Base-by-base conservation (phyloP, 2,113 vertebrate species). In the Barnardius zonarius region DNA sequence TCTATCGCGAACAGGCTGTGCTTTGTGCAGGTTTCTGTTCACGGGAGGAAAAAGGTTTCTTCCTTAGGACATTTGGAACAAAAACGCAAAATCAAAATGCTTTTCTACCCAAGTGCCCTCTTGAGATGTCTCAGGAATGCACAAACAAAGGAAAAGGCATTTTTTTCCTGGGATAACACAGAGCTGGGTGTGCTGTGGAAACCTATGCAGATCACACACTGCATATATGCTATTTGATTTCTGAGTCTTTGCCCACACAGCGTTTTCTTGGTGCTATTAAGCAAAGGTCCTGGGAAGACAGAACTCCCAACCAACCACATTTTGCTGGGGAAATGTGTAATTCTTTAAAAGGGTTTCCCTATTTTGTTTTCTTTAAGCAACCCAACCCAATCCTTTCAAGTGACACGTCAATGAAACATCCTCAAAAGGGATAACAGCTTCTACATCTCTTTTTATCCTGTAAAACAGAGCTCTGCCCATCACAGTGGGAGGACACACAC, bases 21-120 rank as follows among this genome's bases (percentile, higher is more conserved):
- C 85, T 96, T 97, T 96, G 94, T 95, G 82, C 44, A 72, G 49
- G 59, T 27, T 74, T 95, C 84, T 91, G 59, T 51, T 77, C 63
- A 63, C 23, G 68, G 68, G 61, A 88, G 51, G 18, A 88, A 92
- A 94, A 78, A 13, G 52, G 28, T 81, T 80, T 92, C 37, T 86
- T 68, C 83, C 35, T 84, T 51, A 39, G 35, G 86, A 90, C 7
- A 24, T 35, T n/a, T 63, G 51, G 77, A 48, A 90, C 16, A 85
- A 73, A 54, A 73, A 23, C 17, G 10, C 24, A n/a, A 83, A 77
- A 30, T 49, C 85, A 64, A 69, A 67, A 76, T 20, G 13, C 18
- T 35, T 66, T 83, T 88, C 51, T 81, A 74, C 77, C 15, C 11
- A 17, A 52, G 72, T 57, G 30, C 10, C 10, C 18, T 67, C 27